Conservation (phyloP, 1,140 invertebrate species). For the Sarcophaga bullata region DNA sequence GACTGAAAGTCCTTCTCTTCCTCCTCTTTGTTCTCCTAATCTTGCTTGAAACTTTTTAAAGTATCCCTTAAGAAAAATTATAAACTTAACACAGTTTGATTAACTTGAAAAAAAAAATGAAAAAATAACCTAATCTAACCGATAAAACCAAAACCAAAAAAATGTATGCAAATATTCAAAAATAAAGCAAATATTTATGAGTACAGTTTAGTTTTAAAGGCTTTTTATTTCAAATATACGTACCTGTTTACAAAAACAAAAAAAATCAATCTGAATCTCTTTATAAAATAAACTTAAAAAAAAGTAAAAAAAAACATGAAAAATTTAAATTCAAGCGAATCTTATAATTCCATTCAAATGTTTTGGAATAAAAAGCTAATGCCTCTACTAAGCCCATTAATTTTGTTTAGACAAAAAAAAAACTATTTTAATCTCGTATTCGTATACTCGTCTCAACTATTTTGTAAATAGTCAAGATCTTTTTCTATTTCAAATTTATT, state of each 20-base stretch:
- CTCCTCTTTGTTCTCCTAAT: neutral
- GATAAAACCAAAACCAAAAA: neutral
- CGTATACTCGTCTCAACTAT: neutral
- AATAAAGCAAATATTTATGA: neutral
- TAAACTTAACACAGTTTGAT: neutral
- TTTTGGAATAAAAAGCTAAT: neutral
- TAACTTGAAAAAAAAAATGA: neutral
- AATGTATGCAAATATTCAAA: neutral
- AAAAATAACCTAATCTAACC: neutral
- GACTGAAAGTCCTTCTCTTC: too few relatives aligned
- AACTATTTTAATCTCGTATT: too few relatives aligned
- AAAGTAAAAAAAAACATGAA: neutral
- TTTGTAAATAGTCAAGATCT: constrained; percentile 26
- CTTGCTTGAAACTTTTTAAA: neutral
- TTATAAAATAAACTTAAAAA: neutral
- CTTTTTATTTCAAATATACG: constrained; percentile 33
- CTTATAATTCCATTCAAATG: neutral
- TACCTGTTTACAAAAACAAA: constrained; percentile 17
- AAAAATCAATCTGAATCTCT: neutral
- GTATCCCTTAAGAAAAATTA: neutral
- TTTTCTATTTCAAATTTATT: neutral
- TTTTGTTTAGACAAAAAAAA: neutral
- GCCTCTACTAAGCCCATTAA: neutral
- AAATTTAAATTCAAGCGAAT: neutral
- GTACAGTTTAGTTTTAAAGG: neutral